Conservation (phyloP, 1,140 invertebrate species). For the Ceratosolen solmsi region DNA sequence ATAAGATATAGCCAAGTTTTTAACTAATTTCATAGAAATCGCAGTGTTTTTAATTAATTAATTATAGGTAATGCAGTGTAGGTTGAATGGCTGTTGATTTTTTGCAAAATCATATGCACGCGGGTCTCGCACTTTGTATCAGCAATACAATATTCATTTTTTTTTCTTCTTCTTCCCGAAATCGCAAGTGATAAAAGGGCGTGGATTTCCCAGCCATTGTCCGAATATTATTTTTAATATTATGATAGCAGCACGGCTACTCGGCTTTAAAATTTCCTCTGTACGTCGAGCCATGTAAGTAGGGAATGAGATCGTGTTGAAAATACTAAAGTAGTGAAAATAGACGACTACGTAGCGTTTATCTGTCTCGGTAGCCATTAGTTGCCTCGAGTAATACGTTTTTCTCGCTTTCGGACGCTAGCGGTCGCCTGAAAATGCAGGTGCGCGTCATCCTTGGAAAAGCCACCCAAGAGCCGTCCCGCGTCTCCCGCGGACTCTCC, state of each 20-base stretch:
- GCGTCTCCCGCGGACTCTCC: not conserved
- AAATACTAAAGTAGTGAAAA: not conserved
- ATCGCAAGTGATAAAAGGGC: too few relatives aligned
- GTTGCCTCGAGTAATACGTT: not conserved
- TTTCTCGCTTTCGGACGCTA: not conserved
- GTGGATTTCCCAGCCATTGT: too few relatives aligned
- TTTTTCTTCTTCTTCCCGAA: too few relatives aligned
- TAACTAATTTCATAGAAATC: not conserved
- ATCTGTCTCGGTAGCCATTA: not conserved
- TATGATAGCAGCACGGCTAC: too few relatives aligned
- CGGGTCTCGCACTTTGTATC: too few relatives aligned
- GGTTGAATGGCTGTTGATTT: too few relatives aligned
- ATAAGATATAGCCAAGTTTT: not conserved
- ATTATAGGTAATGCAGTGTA: too few relatives aligned
- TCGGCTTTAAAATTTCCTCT: too few relatives aligned
- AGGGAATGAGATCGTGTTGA: not conserved
- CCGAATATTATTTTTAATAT: too few relatives aligned
- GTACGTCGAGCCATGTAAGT: not conserved
- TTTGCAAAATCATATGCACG: too few relatives aligned
- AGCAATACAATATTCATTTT: too few relatives aligned
- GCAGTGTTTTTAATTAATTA: too few relatives aligned
- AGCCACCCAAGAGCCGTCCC: slow-evolving; percentile 38
- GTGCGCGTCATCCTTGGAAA: slow-evolving; percentile 41
- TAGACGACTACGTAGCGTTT: not conserved
- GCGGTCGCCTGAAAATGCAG: not conserved